A percentile compares a stretch with the other conserved stretches of the same genome.
Evolutionary conservation across 2,888 invertebrate species (phyloP).

Genomic region (Mythimna ferrago): DNA sequence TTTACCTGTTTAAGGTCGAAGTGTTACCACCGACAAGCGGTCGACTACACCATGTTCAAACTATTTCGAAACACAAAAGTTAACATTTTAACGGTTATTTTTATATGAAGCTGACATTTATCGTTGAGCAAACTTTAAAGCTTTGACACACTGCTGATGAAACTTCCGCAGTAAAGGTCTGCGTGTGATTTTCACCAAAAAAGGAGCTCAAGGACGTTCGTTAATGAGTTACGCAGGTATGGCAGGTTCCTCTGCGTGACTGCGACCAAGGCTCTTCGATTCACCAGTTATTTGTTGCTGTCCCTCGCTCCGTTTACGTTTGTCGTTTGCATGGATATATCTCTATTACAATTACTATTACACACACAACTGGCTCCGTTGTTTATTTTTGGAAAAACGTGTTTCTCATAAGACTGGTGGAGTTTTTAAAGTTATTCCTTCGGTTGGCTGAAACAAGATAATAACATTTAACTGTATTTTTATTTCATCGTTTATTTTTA

Average conservation of each 20-base stretch:
- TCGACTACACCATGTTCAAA: conserved; percentile 2
- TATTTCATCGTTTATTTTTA: too few relatives aligned
- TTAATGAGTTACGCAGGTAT: conserved; percentile 70
- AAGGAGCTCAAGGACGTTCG: conserved; percentile 72
- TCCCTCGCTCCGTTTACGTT: conserved; percentile 58
- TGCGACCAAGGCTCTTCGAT: conserved; percentile 69
- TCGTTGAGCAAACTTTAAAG: conserved; percentile 23
- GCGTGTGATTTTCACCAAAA: conserved; percentile 72
- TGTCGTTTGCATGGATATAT: conserved; percentile 63
- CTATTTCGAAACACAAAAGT: conserved; percentile 17
- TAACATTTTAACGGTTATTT: conserved; percentile 14
- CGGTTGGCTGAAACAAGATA: not conserved
- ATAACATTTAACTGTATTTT: too few relatives aligned
- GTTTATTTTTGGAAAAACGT: conserved; percentile 13
- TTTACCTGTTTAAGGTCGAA: not conserved
- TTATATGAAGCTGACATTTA: conserved; percentile 35
- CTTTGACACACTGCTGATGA: conserved; percentile 53
- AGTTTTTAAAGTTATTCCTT: not conserved
- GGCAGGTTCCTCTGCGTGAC: conserved; percentile 72
- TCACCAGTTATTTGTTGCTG: conserved; percentile 56
- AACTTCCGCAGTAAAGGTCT: conserved; percentile 68
- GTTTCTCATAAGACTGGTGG: not conserved
- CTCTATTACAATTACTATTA: conserved; percentile 62
- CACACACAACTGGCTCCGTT: conserved; percentile 19
- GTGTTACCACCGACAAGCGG: not conserved